Base-by-base conservation (phyloP, 2,888 invertebrate species). In the Limenitis camilla region DNA sequence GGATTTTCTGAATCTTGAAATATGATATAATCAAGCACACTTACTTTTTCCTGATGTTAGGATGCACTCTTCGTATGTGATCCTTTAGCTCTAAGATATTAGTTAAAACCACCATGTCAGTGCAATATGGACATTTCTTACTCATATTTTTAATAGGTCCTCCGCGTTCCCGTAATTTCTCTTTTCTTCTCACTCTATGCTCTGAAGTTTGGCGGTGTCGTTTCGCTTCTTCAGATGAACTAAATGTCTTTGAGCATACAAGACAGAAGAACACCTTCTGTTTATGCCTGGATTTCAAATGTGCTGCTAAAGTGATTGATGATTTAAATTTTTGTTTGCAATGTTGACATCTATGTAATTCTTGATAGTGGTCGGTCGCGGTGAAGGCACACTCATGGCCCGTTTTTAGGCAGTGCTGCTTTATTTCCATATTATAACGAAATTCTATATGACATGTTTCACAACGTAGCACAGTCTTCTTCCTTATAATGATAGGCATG, bases 401-500 rank as follows among this genome's bases (percentile, higher is more conserved):
- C 60, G 78, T 89, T 62, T 73, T 74, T 61, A 81, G 64, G 62
- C 88, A 81, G 68, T 93, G 94, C 8, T 87, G 74, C 45, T 92
- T 90, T 32, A 96, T 75, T 71, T 95, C 93, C 7, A 93, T 85
- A 59, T 95, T 96, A 67, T 92, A 93, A 10, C 91, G 89, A 71
- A 96, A 96, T 35, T 88, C 83, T 66, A 90, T 84, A 7, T 74
- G 72, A 71, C 96, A 97, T 19, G 89, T 89, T 1, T 77, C 78
- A 71, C 96, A 96, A 55, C 82, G 77, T 5, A 93, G 72, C 0
- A 88, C 82, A 2, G 88, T 85, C 54, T 91, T 90, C 67, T 92
- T 92, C 58, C 92, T 89, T 53, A 95, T 92, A 31, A 92, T 90
- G 44, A 95, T 92, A 1, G 95, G 95, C 68, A 95, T 93, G 0